Conservation (phyloP, 2,797 vertebrate species). For the Muscicapa striata region DNA sequence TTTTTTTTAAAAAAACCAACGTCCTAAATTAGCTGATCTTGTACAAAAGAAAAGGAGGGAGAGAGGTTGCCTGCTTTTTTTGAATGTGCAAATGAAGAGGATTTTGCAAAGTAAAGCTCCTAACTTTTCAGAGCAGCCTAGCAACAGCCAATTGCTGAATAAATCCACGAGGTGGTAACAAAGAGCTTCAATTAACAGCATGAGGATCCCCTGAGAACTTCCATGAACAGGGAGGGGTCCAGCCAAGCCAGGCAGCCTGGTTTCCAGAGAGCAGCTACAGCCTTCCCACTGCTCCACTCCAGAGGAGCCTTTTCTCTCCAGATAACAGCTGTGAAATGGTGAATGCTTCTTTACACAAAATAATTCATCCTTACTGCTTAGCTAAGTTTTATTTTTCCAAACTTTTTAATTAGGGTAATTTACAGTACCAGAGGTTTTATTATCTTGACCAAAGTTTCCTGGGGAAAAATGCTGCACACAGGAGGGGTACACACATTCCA, state of each 20-base stretch:
- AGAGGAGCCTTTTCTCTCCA: not conserved
- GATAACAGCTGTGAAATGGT: not conserved
- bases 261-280: not conserved
- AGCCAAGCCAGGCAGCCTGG: not conserved
- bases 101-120: not conserved
- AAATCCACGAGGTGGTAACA: conserved; percentile 62
- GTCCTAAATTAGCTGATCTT: not conserved
- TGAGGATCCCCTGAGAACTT: not conserved
- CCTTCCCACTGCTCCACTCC: not conserved
- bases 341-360: not conserved
- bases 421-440: not conserved
- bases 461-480: not conserved
- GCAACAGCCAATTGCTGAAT: not conserved
- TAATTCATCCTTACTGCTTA: not conserved
- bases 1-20: not conserved
- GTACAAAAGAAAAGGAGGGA: not conserved
- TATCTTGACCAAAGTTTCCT: not conserved
- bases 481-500: not conserved
- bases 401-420: not conserved
- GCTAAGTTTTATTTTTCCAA: not conserved
- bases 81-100: not conserved
- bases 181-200: conserved; percentile 1
- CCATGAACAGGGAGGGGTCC: not conserved
- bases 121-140: not conserved
- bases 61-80: not conserved